Base-by-base conservation (phyloP, 2,797 vertebrate species). In the Hafferia zeledoni region DNA sequence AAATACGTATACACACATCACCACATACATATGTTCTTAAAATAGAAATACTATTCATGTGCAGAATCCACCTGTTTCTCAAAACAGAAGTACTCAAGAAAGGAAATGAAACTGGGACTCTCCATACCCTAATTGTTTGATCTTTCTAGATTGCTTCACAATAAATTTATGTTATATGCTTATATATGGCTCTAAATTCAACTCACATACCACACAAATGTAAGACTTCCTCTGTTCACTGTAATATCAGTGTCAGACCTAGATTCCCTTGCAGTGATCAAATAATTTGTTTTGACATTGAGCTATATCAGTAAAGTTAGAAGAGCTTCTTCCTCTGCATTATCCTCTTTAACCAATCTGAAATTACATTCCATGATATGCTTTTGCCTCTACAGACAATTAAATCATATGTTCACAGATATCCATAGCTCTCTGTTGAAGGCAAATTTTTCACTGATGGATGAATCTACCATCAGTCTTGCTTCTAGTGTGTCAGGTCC, bases 81-180 rank as follows among this genome's bases (percentile, higher is more conserved):
- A 86, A 52, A 83, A 76, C n/a, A 85, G 65, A 89, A 92, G 57
- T 84, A 97, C 79, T 93, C 35, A 84, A 74, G 55, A 74, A 90
- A 95, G 87, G 68, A 95, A 95, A 47, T 82, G 74, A 89, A 94
- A 93, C 71, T 87, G 79, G 59, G 59, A 92, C 52, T 61, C 52
- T 95, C 93, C 82, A 56, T 8, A 47, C 41, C 11, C 25, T 56
- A 87, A 53, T 37, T 91, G 44, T 91, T 96, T 92, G 57, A 95
- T 76, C 61, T 95, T 95, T 96, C 76, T 93, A 91, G 77, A 47
- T 95, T 86, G 23, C 94, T 97, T 95, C 83, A 80, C 94, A 96
- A 89, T 77, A 87, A 76, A 57, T 59, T 60, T 60, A 13, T 50
- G 31, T 44, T 55, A 30, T 22, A 24, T 25, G 37, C 37, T 16